A percentile compares a stretch with the other conserved stretches of the same genome.
phyloP scores from a whole-genome alignment of 2,113 vertebrate genomes.

The Phrynocephalus versicolor region DNA sequence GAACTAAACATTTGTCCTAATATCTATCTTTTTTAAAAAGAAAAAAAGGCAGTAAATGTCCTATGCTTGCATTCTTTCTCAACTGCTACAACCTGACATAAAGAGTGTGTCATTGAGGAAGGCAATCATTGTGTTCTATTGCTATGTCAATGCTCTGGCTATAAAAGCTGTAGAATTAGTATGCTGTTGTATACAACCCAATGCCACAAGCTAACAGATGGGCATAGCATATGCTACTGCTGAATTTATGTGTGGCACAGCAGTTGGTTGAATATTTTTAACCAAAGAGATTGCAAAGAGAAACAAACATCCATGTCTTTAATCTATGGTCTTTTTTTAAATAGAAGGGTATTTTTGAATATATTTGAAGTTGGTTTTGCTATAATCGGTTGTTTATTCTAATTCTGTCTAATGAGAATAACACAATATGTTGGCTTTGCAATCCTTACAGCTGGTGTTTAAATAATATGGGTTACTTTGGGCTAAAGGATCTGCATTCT shows the following conservation, averaged over 20 bases:
- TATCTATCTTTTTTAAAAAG: neutral
- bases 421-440: neutral
- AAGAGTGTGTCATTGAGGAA: neutral
- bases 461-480: neutral
- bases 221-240: neutral
- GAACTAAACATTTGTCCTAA: neutral
- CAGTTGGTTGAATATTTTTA: conserved; percentile 32
- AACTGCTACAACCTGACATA: neutral
- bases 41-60: too few species aligned
- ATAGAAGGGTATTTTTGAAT: conserved; percentile 31
- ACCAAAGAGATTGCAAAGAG: neutral
- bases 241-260: neutral
- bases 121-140: neutral
- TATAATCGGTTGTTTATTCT: conserved; percentile 39
- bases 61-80: neutral
- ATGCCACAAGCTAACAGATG: neutral
- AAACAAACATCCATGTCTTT: conserved; percentile 35
- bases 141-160: conserved; percentile 24
- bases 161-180: conserved; percentile 16
- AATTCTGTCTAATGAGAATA: conserved; percentile 3
- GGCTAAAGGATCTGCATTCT: neutral
- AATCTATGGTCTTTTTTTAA: conserved; percentile 15
- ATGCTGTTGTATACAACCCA: conserved; percentile 27
- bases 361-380: conserved; percentile 37
- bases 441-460: neutral